Evolutionary conservation across 2,888 invertebrate genomes (phyloP), one percentile per base, ranked within the genome.

Genomic region (Suillia variegata): DNA sequence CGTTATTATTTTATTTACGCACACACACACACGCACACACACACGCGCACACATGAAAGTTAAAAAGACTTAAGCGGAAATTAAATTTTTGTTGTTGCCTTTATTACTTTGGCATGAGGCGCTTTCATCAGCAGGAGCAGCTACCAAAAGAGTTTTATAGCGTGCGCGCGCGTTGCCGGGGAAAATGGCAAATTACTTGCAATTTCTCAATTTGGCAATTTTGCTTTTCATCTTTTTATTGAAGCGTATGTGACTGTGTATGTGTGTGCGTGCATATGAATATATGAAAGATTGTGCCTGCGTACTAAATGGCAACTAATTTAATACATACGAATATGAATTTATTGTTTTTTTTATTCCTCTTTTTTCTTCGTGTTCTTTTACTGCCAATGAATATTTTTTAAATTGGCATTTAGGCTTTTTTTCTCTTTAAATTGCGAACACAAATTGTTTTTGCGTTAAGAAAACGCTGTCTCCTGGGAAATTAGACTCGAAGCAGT

Each of bases 41-140:
- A n/a, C n/a, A 38, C 38, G 10, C 10, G 5, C 26, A 26, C 6
- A 5, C 26, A 26, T n/a, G n/a, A 26, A 5, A 26, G 22, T 48
- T 48, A 49, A 49, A 21, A 49, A 49, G 22, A 49, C 26, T 26
- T 26, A 50, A 50, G 50, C 26, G 50, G 26, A 50, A 50, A 50
- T 50, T 50, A 26, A 5, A 13, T 26, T 24, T 15, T 45, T 45
- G 18, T 45, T 45, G 4, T 8, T 45, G 17, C 5, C 20, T 22
- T 18, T 49, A 45, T 45, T n/a, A 38, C 15, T 13, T 18, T 20
- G 13, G 4, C 5, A 20, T 12, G 5, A 13, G 22, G 26, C 26
- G 26, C 6, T 26, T 26, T n/a, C n/a, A n/a, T n/a, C n/a, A n/a
- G n/a, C n/a, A n/a, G n/a, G n/a, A n/a, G 26, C 5, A 26, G 26